A percentile compares a stretch with the other conserved stretches of the same genome.
phyloP scores from a whole-genome alignment of 2,113 vertebrate species.

The Plotosus lineatus region DNA sequence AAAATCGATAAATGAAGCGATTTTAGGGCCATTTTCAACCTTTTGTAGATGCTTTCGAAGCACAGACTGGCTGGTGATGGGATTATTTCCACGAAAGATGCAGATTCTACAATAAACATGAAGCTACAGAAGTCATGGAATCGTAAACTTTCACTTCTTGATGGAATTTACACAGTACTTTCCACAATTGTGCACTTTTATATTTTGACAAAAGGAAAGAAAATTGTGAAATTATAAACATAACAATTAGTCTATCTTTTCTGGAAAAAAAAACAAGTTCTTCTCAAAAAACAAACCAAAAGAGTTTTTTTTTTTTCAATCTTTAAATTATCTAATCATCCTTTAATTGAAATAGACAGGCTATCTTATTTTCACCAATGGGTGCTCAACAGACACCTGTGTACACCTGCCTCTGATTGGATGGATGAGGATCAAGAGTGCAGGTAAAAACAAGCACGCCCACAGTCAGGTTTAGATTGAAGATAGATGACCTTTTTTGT shows the following conservation, averaged over 20 bases:
- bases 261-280: not conserved
- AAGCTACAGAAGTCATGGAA: not conserved
- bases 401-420: not conserved
- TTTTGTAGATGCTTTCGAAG: not conserved
- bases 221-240: too few relatives aligned
- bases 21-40: not conserved
- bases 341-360: not conserved
- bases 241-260: not conserved
- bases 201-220: too few relatives aligned
- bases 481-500: not conserved
- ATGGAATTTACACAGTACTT: not conserved
- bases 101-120: not conserved
- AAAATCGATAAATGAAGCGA: too few relatives aligned
- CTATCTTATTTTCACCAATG: too few relatives aligned
- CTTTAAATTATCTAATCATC: not conserved
- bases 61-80: not conserved
- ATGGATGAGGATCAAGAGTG: not conserved
- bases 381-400: not conserved
- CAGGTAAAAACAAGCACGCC: not conserved
- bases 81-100: not conserved
- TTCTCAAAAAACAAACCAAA: not conserved
- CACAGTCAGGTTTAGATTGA: not conserved
- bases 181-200: not conserved
- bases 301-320: not conserved
- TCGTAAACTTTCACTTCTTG: not conserved